phyloP scores from a whole-genome alignment of 1,140 invertebrate genomes.

The Bombus ignitus region DNA sequence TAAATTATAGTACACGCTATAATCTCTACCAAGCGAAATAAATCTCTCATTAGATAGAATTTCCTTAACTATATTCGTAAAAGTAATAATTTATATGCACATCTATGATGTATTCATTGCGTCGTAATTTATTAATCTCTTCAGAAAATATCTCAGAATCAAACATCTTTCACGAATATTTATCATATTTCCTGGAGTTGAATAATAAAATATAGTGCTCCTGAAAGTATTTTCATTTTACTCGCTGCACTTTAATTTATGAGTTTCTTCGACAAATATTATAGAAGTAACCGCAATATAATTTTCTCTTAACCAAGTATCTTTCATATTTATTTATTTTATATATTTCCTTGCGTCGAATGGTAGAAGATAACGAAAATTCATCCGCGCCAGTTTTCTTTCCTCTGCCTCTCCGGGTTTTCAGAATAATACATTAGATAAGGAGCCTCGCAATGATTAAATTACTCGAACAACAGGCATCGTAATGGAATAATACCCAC shows the following conservation, averaged over 20 bases:
- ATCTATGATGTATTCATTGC: no score
- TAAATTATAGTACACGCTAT: fast-evolving
- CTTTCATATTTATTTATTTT: background rate
- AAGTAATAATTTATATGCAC: no score
- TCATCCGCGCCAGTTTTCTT: background rate
- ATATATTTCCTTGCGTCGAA: background rate
- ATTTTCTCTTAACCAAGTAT: background rate
- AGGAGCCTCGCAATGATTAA: slow-evolving; percentile 38
- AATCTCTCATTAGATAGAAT: no score
- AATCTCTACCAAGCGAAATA: no score
- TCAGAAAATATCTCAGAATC: no score
- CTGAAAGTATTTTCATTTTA: background rate
- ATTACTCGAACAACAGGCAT: slow-evolving; percentile 53
- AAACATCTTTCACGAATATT: no score
- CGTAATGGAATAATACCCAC: slow-evolving; percentile 50
- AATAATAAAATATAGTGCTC: no score
- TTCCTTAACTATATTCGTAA: no score
- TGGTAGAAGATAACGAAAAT: background rate
- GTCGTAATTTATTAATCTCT: no score
- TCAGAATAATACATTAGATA: slow-evolving; percentile 35
- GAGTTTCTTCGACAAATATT: background rate
- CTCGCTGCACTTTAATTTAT: background rate
- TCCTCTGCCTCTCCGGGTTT: background rate
- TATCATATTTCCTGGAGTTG: no score
- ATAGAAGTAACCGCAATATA: background rate